Percentiles rank a stretch among this genome's conserved stretches.
Evolutionary conservation across 2,888 invertebrate genomes (phyloP).

Genomic region (Sarcophaga rosellei): DNA sequence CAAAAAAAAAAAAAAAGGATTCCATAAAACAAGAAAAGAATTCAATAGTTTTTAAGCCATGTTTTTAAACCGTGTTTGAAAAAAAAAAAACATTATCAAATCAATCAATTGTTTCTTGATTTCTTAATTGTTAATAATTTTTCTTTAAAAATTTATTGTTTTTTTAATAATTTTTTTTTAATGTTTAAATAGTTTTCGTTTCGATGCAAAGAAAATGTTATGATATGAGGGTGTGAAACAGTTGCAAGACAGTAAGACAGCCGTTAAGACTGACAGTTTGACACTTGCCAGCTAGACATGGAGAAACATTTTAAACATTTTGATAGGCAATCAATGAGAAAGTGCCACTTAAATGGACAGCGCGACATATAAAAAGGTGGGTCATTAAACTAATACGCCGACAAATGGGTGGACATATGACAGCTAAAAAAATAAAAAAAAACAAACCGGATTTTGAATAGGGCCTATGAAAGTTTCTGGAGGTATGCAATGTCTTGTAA

Average conservation of each 20-base stretch:
- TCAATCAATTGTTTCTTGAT: slow-evolving; percentile 55
- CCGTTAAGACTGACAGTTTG: neutral
- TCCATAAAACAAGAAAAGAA: neutral
- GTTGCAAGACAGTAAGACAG: neutral
- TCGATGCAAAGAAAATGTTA: neutral
- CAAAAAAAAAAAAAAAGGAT: slow-evolving; percentile 46
- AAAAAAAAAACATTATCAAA: slow-evolving; percentile 19
- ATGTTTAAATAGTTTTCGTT: neutral
- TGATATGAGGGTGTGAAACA: neutral
- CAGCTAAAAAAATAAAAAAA: neutral
- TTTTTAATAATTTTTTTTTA: neutral
- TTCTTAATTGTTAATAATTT: slow-evolving; percentile 39
- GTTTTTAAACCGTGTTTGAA: neutral
- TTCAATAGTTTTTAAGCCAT: neutral
- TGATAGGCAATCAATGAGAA: neutral
- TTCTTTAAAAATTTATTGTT: neutral
- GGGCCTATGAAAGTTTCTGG: too few species aligned
- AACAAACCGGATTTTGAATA: too few species aligned
- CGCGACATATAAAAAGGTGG: neutral
- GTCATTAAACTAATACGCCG: neutral
- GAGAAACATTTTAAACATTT: neutral
- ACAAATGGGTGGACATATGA: neutral
- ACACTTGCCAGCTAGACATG: neutral
- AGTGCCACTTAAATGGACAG: neutral
- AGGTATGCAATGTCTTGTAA: slow-evolving; percentile 2